Conservation (phyloP, 2,797 vertebrate genomes). For the Carapus acus region DNA sequence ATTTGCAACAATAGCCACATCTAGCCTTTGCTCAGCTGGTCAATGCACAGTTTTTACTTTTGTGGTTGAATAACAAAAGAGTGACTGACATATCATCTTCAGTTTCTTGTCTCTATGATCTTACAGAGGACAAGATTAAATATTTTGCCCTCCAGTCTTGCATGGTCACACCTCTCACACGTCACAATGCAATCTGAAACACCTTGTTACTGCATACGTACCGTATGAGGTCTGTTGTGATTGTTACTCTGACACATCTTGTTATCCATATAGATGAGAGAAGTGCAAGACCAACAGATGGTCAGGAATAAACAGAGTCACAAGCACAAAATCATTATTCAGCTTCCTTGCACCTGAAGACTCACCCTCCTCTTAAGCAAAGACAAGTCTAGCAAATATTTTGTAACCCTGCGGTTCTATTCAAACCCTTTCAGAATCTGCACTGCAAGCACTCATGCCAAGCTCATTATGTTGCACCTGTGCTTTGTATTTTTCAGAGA, state of each 20-base stretch:
- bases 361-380: background rate
- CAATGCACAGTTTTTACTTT: background rate
- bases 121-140: constrained; percentile 9
- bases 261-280: constrained; percentile 67
- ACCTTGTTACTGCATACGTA: constrained; percentile 55
- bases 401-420: constrained; percentile 30
- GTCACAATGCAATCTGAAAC: constrained; percentile 38
- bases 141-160: background rate
- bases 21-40: constrained; percentile 4
- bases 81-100: background rate
- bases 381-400: constrained; percentile 30
- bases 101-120: background rate
- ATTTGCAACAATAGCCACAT: constrained; percentile 1
- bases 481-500: too few species aligned
- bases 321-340: constrained; percentile 43
- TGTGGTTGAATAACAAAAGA: background rate
- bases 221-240: constrained; percentile 60
- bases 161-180: background rate
- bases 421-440: constrained; percentile 20
- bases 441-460: constrained; percentile 31
- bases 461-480: too few species aligned
- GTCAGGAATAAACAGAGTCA: constrained; percentile 51
- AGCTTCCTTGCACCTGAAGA: constrained; percentile 36
- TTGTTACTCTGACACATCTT: constrained; percentile 63
- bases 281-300: constrained; percentile 60